Conservation (phyloP, 2,888 invertebrate genomes). For the Patella ulyssiponensis region DNA sequence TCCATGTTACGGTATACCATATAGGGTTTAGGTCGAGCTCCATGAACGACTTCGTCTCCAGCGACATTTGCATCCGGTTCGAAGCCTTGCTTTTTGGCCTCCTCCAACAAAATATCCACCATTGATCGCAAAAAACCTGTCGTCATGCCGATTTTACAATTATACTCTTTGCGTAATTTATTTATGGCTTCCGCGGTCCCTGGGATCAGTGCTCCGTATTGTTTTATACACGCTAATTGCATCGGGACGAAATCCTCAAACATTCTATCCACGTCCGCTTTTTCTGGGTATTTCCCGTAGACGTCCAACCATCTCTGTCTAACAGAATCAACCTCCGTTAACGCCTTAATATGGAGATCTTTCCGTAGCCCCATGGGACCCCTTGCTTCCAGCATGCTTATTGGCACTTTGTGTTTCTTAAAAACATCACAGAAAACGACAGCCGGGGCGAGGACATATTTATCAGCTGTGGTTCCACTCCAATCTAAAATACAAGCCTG, state of each 20-base stretch:
- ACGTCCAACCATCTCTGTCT: slow-evolving; percentile 61
- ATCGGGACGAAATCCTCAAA: slow-evolving; percentile 70
- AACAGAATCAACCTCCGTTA: slow-evolving; percentile 63
- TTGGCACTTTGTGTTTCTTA: slow-evolving; percentile 56
- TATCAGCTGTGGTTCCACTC: slow-evolving; percentile 72
- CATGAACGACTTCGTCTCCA: slow-evolving; percentile 70
- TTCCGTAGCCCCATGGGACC: slow-evolving; percentile 72
- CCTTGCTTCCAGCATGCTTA: slow-evolving; percentile 67
- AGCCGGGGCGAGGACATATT: slow-evolving; percentile 71
- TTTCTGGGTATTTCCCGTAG: slow-evolving; percentile 60
- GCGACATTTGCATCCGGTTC: slow-evolving; percentile 68
- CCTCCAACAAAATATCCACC: slow-evolving; percentile 63
- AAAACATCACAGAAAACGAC: slow-evolving; percentile 68
- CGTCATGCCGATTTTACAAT: slow-evolving; percentile 63
- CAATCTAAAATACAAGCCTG: slow-evolving; percentile 68
- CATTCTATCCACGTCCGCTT: slow-evolving; percentile 69
- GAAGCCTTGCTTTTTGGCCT: slow-evolving; percentile 68
- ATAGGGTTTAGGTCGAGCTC: slow-evolving; percentile 70
- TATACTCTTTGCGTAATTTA: slow-evolving; percentile 54
- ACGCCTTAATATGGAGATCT: slow-evolving; percentile 65
- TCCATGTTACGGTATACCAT: slow-evolving; percentile 73
- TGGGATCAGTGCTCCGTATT: slow-evolving; percentile 62
- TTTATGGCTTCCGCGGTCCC: slow-evolving; percentile 60
- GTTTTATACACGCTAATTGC: slow-evolving; percentile 59
- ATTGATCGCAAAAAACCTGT: slow-evolving; percentile 69